phyloP scores from a whole-genome alignment of 2,888 invertebrate species.

The Muscina levida region DNA sequence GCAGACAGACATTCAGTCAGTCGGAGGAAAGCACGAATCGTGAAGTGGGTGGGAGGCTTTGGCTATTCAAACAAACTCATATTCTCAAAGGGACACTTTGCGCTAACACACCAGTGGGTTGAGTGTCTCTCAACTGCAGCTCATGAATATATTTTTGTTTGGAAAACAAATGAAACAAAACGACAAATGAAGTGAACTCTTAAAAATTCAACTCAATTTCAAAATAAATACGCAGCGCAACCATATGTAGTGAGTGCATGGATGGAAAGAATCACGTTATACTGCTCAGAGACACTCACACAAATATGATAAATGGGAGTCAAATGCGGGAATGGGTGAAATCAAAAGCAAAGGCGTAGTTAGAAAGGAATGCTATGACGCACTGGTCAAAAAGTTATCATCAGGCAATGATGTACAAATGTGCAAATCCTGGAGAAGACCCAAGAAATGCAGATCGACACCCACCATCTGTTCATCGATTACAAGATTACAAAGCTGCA shows the following conservation, averaged over 20 bases:
- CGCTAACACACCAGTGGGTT: background rate
- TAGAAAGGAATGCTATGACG: background rate
- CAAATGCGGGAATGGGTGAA: background rate
- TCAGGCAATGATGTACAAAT: conserved; percentile 12
- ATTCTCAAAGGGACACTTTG: conserved; percentile 18
- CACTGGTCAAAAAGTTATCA: background rate
- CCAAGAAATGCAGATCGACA: too few relatives aligned
- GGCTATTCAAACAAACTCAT: conserved; percentile 15
- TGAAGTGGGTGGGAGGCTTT: too few relatives aligned
- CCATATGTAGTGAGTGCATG: conserved; percentile 2
- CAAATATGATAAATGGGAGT: conserved; percentile 1
- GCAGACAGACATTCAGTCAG: background rate
- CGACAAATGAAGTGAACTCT: conserved; percentile 33
- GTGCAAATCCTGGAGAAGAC: conserved; percentile 10
- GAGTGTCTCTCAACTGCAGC: conserved; percentile 12
- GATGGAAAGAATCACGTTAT: conserved; percentile 17
- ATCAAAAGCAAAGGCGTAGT: background rate
- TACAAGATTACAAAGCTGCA: too few relatives aligned
- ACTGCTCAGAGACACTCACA: conserved; percentile 5
- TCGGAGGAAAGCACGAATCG: background rate
- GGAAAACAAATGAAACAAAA: conserved; percentile 18
- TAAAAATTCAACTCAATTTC: conserved; percentile 34
- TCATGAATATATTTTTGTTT: conserved; percentile 36
- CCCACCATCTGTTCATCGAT: too few relatives aligned
- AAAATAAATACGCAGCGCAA: conserved; percentile 33